Base-by-base conservation (phyloP, 2,888 invertebrate species). In the Erynnis tages region DNA sequence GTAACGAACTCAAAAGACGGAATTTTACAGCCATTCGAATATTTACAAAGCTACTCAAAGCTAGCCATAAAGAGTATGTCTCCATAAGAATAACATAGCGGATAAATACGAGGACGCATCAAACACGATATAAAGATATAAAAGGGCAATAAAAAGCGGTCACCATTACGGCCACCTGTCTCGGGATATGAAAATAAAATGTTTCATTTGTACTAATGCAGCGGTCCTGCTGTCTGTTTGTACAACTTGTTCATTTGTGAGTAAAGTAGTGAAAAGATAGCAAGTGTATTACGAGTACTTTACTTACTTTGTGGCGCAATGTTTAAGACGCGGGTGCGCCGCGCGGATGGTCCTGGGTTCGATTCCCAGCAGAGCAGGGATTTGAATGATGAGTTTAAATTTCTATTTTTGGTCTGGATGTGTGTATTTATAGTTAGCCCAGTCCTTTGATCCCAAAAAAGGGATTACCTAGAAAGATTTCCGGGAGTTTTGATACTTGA, bases 81-180 rank as follows among this genome's bases (percentile, higher is more conserved):
- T 17, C 30, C 40, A 32, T 32, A 52, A 52, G 52, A 53, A 58
- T 60, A 60, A 60, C 56, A 54, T 45, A 54, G 34, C 37, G 45
- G 54, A 56, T 57, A 56, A 58, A 53, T 25, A 43, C 23, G 23
- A 55, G 55, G 63, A 59, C 63, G 65, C 59, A 62, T 65, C 61
- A 68, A 65, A 60, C 53, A 54, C 49, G 48, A 59, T 61, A 59
- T 59, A 59, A 61, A 65, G 67, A 60, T 63, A 68, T 71, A 67
- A 65, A 63, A 65, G 53, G 53, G 64, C 56, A 59, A 60, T 76
- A 73, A 76, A 76, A 69, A 57, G 55, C 64, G 56, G 35, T 55
- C 58, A 49, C 57, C 58, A 54, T 61, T 58, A 58, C 54, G 62
- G 61, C 64, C 65, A 69, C 63, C 66, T 64, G 67, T 61, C 58